Base-by-base conservation (phyloP, 2,113 vertebrate species). In the Xenopus borealis region DNA sequence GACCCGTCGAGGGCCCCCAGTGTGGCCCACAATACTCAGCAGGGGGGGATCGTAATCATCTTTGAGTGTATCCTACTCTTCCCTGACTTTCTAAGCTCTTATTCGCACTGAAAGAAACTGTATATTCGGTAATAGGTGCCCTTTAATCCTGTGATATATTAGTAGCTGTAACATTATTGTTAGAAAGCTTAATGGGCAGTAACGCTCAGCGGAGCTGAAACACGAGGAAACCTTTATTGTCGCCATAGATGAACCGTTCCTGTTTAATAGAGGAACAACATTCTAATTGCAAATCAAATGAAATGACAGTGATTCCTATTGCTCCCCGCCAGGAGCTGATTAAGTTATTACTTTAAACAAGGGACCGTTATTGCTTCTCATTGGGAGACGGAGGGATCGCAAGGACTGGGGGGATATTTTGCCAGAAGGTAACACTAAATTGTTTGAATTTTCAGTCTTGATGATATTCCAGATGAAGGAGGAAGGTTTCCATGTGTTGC, bases 261-360 rank as follows among this genome's bases (percentile, higher is more conserved):
- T 69, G 12, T 19, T 59, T 59, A 19, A 40, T 17, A 10, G 27
- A 9, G 17, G 18, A 58, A 19, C 57, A 68, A 68, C 7, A 16
- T 17, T 23, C 50, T 55, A n/a, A 55, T 5, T 40, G 52, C 50
- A 33, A 66, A 76, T 63, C 14, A 52, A 44, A 69, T 76, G 12
- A 68, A 40, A 63, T 71, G 14, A 59, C 58, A 40, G 12, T 10
- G 16, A 45, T 65, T 30, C 58, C 17, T 12, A 16, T 12, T 44
- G 57, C 58, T 5, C n/a, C 65, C 59, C 18, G 53, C 52, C 58
- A 13, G 50, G 17, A 52, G 52, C 23, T 53, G 55, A 72, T 72
- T 66, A 62, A 18, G 55, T 33, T 72, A 72, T 72, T 78, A 66
- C 57, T 62, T 66, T 72, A 53, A 55, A 59, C 53, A 50, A 23